These are phyloP conservation scores for Hirtodrosophila confusa DNA, from an alignment of 2,888 invertebrate species.

Conservation along the genomic window DNA sequence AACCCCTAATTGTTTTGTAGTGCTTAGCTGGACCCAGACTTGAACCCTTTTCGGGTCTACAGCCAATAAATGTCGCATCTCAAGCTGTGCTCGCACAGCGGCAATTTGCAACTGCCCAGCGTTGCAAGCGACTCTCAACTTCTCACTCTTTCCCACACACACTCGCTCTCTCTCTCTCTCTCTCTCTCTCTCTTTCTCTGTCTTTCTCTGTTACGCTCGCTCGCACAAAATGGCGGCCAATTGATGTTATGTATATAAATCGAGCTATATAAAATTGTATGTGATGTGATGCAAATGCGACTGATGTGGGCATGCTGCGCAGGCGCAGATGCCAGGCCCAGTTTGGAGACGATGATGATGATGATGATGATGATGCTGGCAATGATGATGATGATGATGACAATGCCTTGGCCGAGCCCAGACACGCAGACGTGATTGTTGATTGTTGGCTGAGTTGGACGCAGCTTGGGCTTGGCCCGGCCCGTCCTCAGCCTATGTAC, in stretches of 20 bases:
- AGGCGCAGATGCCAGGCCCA: constrained; percentile 52
- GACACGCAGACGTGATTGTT: constrained; percentile 28
- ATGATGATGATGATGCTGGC: constrained; percentile 20
- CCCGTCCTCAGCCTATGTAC: constrained; percentile 52
- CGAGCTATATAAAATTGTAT: constrained; percentile 30
- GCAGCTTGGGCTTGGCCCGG: constrained; percentile 59
- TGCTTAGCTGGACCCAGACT: too few relatives aligned
- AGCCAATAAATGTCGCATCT: constrained; percentile 55
- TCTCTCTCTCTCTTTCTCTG: neutral
- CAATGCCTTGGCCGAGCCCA: constrained; percentile 68
- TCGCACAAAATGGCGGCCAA: constrained; percentile 50
- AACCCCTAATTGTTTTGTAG: constrained; percentile 20
- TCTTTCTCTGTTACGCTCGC: constrained; percentile 10
- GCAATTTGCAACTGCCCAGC: constrained; percentile 32
- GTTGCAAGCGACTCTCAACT: constrained; percentile 14
- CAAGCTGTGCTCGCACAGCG: constrained; percentile 61
- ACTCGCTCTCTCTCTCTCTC: neutral
- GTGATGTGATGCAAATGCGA: constrained; percentile 36
- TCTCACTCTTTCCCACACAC: neutral
- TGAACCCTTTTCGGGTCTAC: constrained; percentile 25
- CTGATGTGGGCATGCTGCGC: constrained; percentile 59
- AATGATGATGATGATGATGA: constrained; percentile 38
- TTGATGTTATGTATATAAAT: constrained; percentile 30
- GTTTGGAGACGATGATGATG: constrained; percentile 26
- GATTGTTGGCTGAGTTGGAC: constrained; percentile 32